A percentile compares a stretch with the other conserved stretches of the same genome.
Conservation (phyloP, 2,113 vertebrate species). For the Columbina picui region DNA sequence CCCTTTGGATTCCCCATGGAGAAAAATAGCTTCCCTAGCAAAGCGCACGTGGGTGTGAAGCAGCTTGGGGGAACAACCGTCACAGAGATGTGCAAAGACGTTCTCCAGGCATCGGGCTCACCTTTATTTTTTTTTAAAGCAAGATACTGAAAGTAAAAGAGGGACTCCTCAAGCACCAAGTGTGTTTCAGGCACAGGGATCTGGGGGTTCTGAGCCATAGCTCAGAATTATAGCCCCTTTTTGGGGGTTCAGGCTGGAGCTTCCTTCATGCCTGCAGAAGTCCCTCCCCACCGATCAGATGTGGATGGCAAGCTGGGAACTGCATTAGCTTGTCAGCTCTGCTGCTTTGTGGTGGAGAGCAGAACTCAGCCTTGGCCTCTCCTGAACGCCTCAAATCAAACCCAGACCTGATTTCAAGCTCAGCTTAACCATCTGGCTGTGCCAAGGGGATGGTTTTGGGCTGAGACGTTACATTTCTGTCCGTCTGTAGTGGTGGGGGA, state of each 20-base stretch:
- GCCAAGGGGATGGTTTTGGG: neutral
- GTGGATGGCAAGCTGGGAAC: neutral
- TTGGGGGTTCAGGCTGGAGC: neutral
- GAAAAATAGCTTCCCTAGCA: neutral
- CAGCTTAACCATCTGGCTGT: too few species aligned
- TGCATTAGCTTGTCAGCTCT: too few species aligned
- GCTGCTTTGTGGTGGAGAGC: neutral
- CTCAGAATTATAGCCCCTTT: neutral
- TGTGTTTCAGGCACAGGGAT: neutral
- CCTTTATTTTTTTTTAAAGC: neutral
- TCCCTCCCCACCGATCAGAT: rapidly evolving
- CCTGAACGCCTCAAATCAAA: neutral
- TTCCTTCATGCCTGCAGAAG: neutral
- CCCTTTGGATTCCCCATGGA: neutral
- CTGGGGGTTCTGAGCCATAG: neutral
- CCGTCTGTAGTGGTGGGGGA: rapidly evolving
- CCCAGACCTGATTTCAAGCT: neutral
- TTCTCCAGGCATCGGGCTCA: neutral
- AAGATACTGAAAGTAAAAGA: neutral
- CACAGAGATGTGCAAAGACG: rapidly evolving
- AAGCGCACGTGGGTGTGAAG: rapidly evolving
- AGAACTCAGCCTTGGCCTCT: neutral
- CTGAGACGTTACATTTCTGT: rapidly evolving
- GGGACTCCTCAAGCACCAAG: rapidly evolving
- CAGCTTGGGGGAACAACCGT: neutral